Conservation (phyloP, 2,797 vertebrate species). For the Myotis planiceps region DNA sequence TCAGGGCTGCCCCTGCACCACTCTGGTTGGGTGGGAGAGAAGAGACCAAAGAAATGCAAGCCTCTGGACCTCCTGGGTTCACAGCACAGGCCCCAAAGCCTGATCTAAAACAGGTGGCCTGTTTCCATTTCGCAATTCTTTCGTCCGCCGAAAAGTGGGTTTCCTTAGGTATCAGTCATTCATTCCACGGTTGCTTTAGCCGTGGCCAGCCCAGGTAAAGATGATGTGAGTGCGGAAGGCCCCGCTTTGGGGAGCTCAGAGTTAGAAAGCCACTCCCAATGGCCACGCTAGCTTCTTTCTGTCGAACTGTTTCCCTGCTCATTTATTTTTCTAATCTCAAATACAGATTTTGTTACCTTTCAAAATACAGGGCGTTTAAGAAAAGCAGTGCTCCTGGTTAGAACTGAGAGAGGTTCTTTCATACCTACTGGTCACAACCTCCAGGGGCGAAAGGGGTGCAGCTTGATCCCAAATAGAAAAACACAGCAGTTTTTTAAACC, state of each 20-base stretch:
- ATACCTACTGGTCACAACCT: not conserved
- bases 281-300: not conserved
- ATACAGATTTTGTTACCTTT: conserved; percentile 19
- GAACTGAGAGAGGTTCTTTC: conserved; percentile 18
- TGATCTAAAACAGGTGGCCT: not conserved
- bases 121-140: not conserved
- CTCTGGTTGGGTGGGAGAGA: not conserved
- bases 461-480: not conserved
- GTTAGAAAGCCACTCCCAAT: not conserved
- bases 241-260: not conserved
- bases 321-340: conserved; percentile 43
- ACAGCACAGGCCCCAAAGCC: not conserved
- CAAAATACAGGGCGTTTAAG: not conserved
- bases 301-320: not conserved
- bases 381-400: not conserved
- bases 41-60: not conserved
- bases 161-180: not conserved
- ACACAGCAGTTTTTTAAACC: not conserved
- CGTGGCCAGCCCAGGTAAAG: fast-evolving
- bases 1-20: not conserved
- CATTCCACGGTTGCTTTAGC: not conserved
- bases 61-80: not conserved
- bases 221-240: not conserved
- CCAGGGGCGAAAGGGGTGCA: not conserved
- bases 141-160: not conserved